These are phyloP conservation scores for Eustalomyia histrio DNA, from an alignment of 2,888 invertebrate genomes.

Conservation along the genomic window DNA sequence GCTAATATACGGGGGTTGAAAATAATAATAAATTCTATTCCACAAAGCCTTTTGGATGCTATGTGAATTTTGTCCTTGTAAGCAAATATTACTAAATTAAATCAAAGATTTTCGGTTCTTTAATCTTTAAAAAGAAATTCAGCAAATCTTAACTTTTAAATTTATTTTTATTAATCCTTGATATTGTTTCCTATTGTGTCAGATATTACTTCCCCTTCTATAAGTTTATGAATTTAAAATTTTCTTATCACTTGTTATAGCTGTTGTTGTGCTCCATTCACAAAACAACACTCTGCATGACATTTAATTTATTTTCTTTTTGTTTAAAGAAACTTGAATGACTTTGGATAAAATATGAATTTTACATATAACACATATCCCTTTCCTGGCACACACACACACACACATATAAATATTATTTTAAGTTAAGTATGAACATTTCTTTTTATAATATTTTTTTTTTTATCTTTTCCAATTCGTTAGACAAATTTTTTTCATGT, in stretches of 20 bases:
- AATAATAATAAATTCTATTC: too few relatives aligned
- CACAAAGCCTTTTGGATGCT: too few relatives aligned
- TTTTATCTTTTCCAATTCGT: constrained; percentile 53
- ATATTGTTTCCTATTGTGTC: too few relatives aligned
- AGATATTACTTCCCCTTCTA: too few relatives aligned
- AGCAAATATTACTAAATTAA: too few relatives aligned
- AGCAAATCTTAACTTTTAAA: too few relatives aligned
- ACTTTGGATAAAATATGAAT: constrained; percentile 9
- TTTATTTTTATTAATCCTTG: too few relatives aligned
- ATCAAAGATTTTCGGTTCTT: too few relatives aligned
- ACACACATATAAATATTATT: neutral
- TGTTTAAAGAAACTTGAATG: neutral
- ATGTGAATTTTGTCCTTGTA: too few relatives aligned
- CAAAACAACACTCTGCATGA: constrained; percentile 19
- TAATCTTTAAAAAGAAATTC: too few relatives aligned
- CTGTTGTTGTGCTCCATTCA: neutral
- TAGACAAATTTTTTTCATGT: constrained; percentile 32
- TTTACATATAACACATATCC: neutral
- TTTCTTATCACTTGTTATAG: neutral
- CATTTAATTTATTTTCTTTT: neutral
- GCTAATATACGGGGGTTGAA: too few relatives aligned
- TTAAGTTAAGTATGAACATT: constrained; percentile 5
- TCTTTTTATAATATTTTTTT: neutral
- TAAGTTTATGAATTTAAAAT: neutral
- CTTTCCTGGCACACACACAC: neutral